Conservation (phyloP, 2,113 vertebrate genomes). For the Semnopithecus entellus region DNA sequence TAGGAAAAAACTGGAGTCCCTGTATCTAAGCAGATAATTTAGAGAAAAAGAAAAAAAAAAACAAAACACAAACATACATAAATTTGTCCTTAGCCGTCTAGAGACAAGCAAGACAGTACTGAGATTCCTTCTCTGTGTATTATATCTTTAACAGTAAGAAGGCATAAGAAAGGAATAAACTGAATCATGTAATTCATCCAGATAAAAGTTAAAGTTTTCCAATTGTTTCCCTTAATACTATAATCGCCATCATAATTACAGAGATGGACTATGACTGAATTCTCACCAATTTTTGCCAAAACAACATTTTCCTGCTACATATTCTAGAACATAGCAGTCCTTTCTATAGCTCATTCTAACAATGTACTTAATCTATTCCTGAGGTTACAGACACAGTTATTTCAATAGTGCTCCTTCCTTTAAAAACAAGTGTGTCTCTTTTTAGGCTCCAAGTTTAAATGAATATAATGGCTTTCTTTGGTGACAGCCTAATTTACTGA, state of each 20-base stretch:
- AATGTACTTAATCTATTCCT: background rate
- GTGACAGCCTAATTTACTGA: background rate
- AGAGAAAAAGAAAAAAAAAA: background rate
- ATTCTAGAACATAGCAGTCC: background rate
- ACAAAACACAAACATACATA: background rate
- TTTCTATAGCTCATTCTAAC: background rate
- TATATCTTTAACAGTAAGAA: background rate
- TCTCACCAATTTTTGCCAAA: background rate
- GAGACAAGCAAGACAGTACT: background rate
- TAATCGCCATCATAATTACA: background rate
- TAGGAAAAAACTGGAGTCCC: background rate
- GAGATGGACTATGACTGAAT: background rate
- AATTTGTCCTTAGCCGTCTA: background rate
- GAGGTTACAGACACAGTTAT: background rate
- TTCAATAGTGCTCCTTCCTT: background rate
- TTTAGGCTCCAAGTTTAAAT: background rate
- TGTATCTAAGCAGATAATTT: background rate
- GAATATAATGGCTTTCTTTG: background rate
- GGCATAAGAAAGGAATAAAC: background rate
- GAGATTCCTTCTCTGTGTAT: background rate
- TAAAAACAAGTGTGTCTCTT: slow-evolving; percentile 13
- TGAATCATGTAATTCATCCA: background rate
- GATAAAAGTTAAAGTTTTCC: background rate
- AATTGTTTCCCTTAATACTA: background rate
- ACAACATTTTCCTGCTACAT: background rate